Evolutionary conservation across 2,113 vertebrate species (phyloP).

Genomic region (Pelvicachromis taeniatus): DNA sequence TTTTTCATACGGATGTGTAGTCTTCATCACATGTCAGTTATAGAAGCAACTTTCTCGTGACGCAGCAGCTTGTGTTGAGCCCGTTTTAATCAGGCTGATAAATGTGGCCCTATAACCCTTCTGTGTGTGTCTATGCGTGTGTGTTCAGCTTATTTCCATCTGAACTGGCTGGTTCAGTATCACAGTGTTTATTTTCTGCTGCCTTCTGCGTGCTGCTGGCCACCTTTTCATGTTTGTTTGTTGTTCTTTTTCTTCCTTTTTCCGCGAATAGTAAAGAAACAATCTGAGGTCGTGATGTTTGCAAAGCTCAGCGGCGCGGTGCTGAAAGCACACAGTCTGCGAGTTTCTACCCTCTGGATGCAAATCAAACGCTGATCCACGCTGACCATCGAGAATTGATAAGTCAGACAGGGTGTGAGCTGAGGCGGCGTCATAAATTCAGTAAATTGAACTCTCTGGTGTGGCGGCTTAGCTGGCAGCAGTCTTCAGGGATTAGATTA

Average conservation of each 20-base stretch:
- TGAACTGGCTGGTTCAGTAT: not conserved
- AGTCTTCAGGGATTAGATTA: not conserved
- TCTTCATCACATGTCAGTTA: not conserved
- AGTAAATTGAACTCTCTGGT: not conserved
- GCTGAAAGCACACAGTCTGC: not conserved
- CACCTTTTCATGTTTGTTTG: not conserved
- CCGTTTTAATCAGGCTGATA: not conserved
- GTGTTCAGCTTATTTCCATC: not conserved
- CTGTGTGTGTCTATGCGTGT: not conserved
- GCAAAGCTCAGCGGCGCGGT: not conserved
- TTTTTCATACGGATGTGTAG: not conserved
- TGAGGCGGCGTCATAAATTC: not conserved
- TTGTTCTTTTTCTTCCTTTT: not conserved
- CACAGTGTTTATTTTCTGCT: not conserved
- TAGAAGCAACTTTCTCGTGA: not conserved
- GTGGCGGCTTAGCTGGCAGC: not conserved
- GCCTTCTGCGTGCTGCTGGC: not conserved
- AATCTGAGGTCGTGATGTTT: not conserved
- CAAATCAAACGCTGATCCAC: not conserved
- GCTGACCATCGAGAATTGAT: not conserved
- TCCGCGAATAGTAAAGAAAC: not conserved
- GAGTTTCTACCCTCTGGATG: not conserved
- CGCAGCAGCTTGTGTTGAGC: not conserved
- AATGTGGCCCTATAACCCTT: not conserved
- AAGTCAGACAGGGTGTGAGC: not conserved